Evolutionary conservation across 37 sponge, comb jelly and placozoan species (phyloP).

Genomic region (Eunapius fragilis): DNA sequence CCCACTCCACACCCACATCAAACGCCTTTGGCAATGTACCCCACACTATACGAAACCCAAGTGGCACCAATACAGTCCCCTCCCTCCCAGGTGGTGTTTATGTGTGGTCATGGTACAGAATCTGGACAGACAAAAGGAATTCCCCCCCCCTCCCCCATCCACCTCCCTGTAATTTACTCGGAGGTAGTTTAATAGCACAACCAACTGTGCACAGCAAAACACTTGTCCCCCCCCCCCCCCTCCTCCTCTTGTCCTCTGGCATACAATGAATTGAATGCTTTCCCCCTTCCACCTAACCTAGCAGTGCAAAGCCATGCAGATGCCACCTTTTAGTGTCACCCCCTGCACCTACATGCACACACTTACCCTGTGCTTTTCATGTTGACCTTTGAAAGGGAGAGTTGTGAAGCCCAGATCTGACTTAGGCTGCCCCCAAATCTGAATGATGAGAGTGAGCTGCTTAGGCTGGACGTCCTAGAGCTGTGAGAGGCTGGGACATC

Average conservation of each 20-base stretch:
- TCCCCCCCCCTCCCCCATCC: too few relatives aligned
- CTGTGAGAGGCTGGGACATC: conserved; percentile 45
- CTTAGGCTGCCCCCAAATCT: conserved; percentile 77
- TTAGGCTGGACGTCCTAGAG: conserved; percentile 67
- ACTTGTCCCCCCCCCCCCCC: too few relatives aligned
- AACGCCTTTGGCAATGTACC: neutral
- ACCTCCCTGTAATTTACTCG: too few relatives aligned
- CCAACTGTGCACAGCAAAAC: too few relatives aligned
- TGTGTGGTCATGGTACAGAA: too few relatives aligned
- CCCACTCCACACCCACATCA: neutral
- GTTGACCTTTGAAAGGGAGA: conserved; percentile 64
- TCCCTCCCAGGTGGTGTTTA: too few relatives aligned
- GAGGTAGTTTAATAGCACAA: too few relatives aligned
- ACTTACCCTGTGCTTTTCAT: conserved; percentile 78
- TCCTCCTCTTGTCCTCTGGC: too few relatives aligned
- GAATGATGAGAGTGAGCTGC: conserved; percentile 70
- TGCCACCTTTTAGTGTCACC: neutral
- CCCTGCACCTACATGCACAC: neutral
- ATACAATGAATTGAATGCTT: too few relatives aligned
- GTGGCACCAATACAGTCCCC: neutral
- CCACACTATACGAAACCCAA: neutral
- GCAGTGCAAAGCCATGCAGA: neutral
- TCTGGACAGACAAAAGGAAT: too few relatives aligned
- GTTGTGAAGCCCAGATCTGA: conserved; percentile 78
- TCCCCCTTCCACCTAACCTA: too few relatives aligned